Conservation (phyloP, 2,888 invertebrate genomes). For the Mimachlamys varia region DNA sequence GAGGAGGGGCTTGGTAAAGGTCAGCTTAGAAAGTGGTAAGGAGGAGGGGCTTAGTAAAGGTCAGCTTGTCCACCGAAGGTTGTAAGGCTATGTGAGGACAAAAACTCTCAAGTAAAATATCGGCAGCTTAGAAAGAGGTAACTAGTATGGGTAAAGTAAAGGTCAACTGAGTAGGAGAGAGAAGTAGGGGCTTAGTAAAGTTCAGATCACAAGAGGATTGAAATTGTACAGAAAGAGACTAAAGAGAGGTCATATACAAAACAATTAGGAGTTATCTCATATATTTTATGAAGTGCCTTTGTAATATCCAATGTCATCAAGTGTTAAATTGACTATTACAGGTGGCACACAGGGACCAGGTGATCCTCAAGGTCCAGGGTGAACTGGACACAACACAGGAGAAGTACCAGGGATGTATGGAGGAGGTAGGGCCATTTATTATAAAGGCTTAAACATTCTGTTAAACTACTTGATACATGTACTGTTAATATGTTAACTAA, state of each 20-base stretch:
- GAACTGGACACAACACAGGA: slow-evolving; percentile 78
- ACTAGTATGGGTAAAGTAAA: not conserved
- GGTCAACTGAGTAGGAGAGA: not conserved
- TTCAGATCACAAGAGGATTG: not conserved
- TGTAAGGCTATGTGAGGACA: too few relatives aligned
- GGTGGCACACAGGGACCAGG: slow-evolving; percentile 78
- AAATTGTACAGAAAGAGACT: slow-evolving; percentile 74
- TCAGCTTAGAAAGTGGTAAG: too few relatives aligned
- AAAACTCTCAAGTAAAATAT: too few relatives aligned
- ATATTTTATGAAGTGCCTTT: not conserved
- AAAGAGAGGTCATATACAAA: not conserved
- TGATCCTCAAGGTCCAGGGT: slow-evolving; percentile 77
- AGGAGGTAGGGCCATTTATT: slow-evolving; percentile 71
- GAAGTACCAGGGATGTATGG: slow-evolving; percentile 75
- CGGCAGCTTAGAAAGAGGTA: not conserved
- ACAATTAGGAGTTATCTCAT: not conserved
- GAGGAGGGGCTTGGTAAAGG: too few relatives aligned
- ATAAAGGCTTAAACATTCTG: too few relatives aligned
- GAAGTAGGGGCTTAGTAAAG: not conserved
- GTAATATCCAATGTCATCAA: not conserved
- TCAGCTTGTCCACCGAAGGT: too few relatives aligned
- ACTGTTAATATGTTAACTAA: too few relatives aligned
- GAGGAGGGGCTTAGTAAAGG: too few relatives aligned
- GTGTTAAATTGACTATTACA: slow-evolving; percentile 51
- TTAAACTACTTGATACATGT: too few relatives aligned